Evolutionary conservation across 2,797 vertebrate genomes (phyloP), one percentile per base, ranked within the genome.

Genomic region (Pantherophis vulpinus): DNA sequence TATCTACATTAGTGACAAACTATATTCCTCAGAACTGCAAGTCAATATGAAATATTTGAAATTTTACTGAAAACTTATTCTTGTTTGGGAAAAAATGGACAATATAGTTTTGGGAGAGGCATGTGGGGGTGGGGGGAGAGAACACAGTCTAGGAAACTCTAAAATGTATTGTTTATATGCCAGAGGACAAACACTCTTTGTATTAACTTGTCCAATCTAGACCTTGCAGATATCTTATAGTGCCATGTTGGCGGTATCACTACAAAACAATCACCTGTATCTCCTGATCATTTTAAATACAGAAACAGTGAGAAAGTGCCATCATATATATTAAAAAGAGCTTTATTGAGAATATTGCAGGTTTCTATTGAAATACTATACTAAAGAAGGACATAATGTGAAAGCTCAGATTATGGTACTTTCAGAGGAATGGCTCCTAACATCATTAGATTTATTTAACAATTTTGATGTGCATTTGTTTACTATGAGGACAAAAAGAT

Each of bases 21-120:
- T 70, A 61, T 91, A 95, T 92, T 94, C 91, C 70, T 95, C 93
- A 70, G 90, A 94, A 91, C 66, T 91, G 93, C 95, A 95, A 96
- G 94, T 94, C 92, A 95, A 90, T 96, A 94, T 94, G 94, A 96
- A 96, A 90, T 94, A 93, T 92, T 86, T 95, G 79, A 93, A 93
- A 94, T 27, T 79, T 93, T 94, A 95, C 91, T 95, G 91, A 94
- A 96, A 70, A 96, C 96, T 93, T 92, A 95, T 79, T 60, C 55
- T 87, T 91, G 79, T 94, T 95, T 96, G 94, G 93, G 91, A 92
- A 94, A 95, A 95, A 93, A 37, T 79, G 95, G 95, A 95, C 93
- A 95, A 96, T 94, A 93, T 94, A 93, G 94, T 96, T 96, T 93
- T 93, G 95, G 23, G n/a, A 27, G 2, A 37, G 96, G 88, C 1